A percentile compares a stretch with the other conserved stretches of the same genome.
phyloP scores from a whole-genome alignment of 1,140 invertebrate genomes.

The Adelges cooleyi region DNA sequence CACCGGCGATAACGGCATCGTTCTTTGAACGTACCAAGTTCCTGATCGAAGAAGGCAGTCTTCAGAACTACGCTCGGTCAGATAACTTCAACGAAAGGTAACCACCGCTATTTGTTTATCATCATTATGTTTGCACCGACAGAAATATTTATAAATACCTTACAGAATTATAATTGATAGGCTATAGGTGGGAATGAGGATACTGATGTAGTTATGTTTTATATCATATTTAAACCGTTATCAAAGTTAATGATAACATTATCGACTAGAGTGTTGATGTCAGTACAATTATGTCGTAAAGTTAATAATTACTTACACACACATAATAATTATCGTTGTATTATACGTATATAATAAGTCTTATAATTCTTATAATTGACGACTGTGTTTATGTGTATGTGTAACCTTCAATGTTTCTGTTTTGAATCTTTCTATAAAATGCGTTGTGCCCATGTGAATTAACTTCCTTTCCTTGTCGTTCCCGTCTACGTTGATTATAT shows the following conservation, averaged over 20 bases:
- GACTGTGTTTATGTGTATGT: slow-evolving; percentile 25
- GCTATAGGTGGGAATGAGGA: no score
- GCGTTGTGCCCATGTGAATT: slow-evolving; percentile 27
- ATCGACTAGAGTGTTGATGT: no score
- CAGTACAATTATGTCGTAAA: no score
- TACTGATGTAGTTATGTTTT: no score
- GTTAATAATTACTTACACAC: no score
- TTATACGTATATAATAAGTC: slow-evolving; percentile 1
- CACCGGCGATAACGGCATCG: slow-evolving; percentile 87
- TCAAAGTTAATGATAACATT: no score
- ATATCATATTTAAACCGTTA: no score
- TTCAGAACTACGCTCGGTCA: slow-evolving; percentile 89
- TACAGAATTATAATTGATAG: no score
- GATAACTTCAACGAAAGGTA: slow-evolving; percentile 96
- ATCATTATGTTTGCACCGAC: no score
- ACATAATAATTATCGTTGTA: no score
- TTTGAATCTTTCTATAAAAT: slow-evolving; percentile 26
- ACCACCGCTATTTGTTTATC: no score
- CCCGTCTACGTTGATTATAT: slow-evolving; percentile 8
- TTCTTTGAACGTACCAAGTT: slow-evolving; percentile 98
- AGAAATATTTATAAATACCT: no score
- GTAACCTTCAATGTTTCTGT: slow-evolving; percentile 28
- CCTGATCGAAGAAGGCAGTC: slow-evolving; percentile 91
- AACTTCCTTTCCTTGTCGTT: neutral
- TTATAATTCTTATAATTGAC: neutral